phyloP scores from a whole-genome alignment of 2,797 vertebrate genomes.

The Limosa lapponica region DNA sequence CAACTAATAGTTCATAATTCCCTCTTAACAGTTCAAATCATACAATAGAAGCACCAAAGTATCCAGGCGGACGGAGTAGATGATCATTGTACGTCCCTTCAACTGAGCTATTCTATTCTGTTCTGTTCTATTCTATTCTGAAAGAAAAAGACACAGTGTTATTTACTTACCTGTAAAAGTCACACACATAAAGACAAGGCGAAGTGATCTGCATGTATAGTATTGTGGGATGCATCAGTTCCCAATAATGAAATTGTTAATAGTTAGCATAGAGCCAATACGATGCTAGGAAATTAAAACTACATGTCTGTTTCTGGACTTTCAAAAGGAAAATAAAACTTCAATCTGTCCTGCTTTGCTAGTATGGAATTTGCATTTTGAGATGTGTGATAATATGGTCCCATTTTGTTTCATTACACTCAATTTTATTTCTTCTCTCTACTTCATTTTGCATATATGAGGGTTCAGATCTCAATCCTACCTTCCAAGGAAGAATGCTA shows the following conservation, averaged over 20 bases:
- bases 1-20: not conserved
- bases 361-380: not conserved
- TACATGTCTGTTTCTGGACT: not conserved
- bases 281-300: not conserved
- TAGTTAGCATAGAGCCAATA: not conserved
- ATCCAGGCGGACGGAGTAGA: not conserved
- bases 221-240: not conserved
- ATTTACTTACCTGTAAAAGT: not conserved
- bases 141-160: not conserved
- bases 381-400: not conserved
- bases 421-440: not conserved
- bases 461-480: conserved; percentile 66
- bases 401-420: not conserved
- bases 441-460: not conserved
- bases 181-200: not conserved
- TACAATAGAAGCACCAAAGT: not conserved
- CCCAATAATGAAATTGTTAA: not conserved
- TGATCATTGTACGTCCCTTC: not conserved
- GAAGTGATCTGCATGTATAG: not conserved
- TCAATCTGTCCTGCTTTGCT: not conserved
- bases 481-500: conserved; percentile 95
- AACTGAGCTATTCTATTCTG: not conserved
- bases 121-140: no score
- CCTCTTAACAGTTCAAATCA: not conserved
- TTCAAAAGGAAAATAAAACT: not conserved